Conservation (phyloP, 2,888 invertebrate species). For the Latheticus oryzae region DNA sequence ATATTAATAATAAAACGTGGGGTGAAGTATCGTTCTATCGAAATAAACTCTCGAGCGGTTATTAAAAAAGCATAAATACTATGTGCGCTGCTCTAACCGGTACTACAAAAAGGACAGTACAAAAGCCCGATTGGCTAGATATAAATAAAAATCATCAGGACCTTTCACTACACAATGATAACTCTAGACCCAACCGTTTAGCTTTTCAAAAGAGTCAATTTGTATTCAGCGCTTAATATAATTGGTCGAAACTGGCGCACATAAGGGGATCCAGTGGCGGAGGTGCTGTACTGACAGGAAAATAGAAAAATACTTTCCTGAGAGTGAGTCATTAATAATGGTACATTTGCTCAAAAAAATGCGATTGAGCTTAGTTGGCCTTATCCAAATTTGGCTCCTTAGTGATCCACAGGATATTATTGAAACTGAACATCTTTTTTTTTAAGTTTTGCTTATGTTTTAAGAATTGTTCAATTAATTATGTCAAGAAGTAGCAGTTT, state of each 20-base stretch:
- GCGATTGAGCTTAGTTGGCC: no score
- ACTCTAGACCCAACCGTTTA: conserved; percentile 63
- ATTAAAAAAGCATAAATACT: conserved; percentile 49
- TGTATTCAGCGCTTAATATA: conserved; percentile 59
- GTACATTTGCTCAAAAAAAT: no score
- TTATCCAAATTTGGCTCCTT: no score
- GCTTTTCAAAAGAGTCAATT: conserved; percentile 64
- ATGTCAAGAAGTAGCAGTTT: no score
- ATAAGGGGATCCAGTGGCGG: conserved; percentile 42
- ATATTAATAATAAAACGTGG: conserved; percentile 38
- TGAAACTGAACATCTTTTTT: no score
- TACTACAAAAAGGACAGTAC: conserved; percentile 42
- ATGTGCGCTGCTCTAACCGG: conserved; percentile 42
- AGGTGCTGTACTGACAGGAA: no score
- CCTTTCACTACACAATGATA: conserved; percentile 50
- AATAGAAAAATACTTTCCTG: no score
- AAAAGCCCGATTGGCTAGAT: conserved; percentile 49
- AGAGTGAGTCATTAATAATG: no score
- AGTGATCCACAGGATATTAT: no score
- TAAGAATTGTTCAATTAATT: no score
- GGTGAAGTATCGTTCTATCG: conserved; percentile 28
- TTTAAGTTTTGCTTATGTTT: no score
- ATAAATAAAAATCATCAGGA: conserved; percentile 50
- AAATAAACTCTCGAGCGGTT: conserved; percentile 38
- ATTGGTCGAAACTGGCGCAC: conserved; percentile 49